These are phyloP conservation scores for Leptatherina wallacei DNA, from an alignment of 2,797 vertebrate genomes.

Conservation along the genomic window DNA sequence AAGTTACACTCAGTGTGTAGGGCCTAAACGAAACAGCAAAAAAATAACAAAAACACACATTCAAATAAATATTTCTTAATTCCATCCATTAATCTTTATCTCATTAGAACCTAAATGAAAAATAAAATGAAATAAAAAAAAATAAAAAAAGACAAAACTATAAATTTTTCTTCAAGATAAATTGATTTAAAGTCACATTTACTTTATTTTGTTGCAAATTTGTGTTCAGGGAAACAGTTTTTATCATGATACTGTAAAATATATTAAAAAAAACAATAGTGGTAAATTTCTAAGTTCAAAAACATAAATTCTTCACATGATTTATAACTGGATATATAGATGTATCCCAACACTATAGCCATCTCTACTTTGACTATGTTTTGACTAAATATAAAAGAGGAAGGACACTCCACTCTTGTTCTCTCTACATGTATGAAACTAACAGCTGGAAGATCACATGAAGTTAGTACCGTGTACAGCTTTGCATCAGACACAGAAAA, in stretches of 20 bases:
- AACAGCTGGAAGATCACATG: slow-evolving; percentile 12
- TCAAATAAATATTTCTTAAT: not conserved
- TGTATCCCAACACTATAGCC: not conserved
- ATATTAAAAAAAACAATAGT: not conserved
- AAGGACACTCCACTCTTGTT: not conserved
- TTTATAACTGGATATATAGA: not conserved
- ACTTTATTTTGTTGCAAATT: not conserved
- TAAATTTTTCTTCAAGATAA: too few relatives aligned
- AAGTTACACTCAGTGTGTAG: slow-evolving; percentile 56
- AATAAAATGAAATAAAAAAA: not conserved
- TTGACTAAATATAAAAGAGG: too few relatives aligned
- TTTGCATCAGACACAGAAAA: slow-evolving; percentile 8
- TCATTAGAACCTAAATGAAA: not conserved
- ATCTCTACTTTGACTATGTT: not conserved
- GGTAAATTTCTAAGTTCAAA: not conserved
- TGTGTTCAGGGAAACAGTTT: not conserved
- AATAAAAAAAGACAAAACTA: not conserved
- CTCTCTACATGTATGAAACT: slow-evolving; percentile 6
- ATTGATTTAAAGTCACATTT: too few relatives aligned
- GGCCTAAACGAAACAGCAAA: slow-evolving; percentile 43
- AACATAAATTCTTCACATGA: not conserved
- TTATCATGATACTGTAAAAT: too few relatives aligned
- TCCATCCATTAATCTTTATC: too few relatives aligned
- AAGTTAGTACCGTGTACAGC: not conserved
- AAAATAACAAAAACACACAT: slow-evolving; percentile 9